Evolutionary conservation across 2,797 vertebrate genomes (phyloP).

Genomic region (Acanthurus lineatus): DNA sequence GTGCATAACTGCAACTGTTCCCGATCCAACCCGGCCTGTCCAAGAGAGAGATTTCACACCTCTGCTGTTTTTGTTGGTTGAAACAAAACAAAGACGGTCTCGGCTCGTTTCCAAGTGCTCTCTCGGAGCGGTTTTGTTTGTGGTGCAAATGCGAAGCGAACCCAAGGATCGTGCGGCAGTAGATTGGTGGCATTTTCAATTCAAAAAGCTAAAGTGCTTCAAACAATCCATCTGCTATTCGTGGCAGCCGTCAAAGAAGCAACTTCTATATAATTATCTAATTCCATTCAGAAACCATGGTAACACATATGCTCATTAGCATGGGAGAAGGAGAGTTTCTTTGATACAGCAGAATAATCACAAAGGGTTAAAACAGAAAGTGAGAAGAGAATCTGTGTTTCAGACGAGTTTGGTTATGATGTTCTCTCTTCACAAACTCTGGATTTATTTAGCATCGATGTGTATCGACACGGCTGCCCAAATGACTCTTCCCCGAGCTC

Average conservation of each 20-base stretch:
- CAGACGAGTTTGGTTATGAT: no score
- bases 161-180: not conserved
- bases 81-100: slow-evolving; percentile 23
- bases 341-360: not conserved
- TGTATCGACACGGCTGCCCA: slow-evolving; percentile 43
- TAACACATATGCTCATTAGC: not conserved
- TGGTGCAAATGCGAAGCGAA: not conserved
- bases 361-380: not conserved
- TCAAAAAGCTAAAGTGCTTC: slow-evolving; percentile 13
- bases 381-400: no score
- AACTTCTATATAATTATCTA: not conserved
- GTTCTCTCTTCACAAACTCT: no score
- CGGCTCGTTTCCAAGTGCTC: not conserved
- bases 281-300: slow-evolving; percentile 6
- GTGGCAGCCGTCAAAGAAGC: not conserved
- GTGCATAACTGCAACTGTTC: not conserved
- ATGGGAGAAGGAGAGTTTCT: not conserved
- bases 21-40: not conserved
- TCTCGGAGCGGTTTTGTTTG: not conserved
- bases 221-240: slow-evolving; percentile 1
- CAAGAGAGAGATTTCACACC: slow-evolving; percentile 12
- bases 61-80: not conserved
- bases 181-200: slow-evolving; percentile 9
- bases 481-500: slow-evolving; percentile 31
- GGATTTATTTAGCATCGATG: not conserved